Evolutionary conservation across 2,113 vertebrate genomes (phyloP), one percentile per base, ranked within the genome.

Genomic region (Stegostoma tigrinum): DNA sequence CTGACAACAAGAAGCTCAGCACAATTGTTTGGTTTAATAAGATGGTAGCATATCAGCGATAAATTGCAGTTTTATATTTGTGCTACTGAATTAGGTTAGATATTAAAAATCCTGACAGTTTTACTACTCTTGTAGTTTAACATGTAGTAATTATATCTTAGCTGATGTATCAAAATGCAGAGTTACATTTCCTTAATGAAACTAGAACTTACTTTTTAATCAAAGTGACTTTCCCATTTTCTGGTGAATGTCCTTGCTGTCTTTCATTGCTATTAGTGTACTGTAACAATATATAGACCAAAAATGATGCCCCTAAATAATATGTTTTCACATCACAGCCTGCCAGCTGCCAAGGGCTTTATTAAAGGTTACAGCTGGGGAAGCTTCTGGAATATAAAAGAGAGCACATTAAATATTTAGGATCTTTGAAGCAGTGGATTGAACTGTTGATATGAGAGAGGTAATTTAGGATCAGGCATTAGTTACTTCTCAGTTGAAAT

Each of bases 21-120:
- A 67, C 48, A 67, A 45, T 42, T 94, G 67, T 45, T 94, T 94
- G 94, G 94, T 75, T 95, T 95, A 95, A 95, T 70, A 95, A 95
- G 68, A 95, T 95, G 68, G 94, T 95, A 52, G 94, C 66, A 95
- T 48, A 95, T 70, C 67, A 72, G n/a, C 94, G 72, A 95, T 95
- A 95, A 95, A 95, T 95, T 95, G 48, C 94, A 95, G 94, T 72
- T 95, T 95, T 95, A 70, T 24, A 42, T 17, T 52, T 42, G 1
- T 52, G 27, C 67, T 30, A 48, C 38, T 95, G 68, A 34, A 17
- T 70, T 52, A 95, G 42, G 68, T 93, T 93, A 17, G 38, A 45
- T 72, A 72, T 72, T 72, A 52, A 95, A 72, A 61, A 34, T 19
- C 67, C 45, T 72, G 94, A 70, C 94, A 72, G 67, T 48, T 95